Base-by-base conservation (phyloP, 2,888 invertebrate genomes). In the Calephelis perditalis region DNA sequence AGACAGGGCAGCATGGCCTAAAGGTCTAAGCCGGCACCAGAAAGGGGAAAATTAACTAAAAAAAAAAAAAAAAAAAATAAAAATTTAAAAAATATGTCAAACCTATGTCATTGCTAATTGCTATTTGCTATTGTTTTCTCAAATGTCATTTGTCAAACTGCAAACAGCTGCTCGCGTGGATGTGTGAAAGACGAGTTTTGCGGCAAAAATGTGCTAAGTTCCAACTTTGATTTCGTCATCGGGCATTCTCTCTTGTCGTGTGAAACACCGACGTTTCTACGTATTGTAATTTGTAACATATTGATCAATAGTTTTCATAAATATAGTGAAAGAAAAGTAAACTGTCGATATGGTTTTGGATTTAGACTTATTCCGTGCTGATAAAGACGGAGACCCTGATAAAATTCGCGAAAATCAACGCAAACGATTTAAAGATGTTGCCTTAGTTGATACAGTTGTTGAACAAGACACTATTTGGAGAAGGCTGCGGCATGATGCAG, bases 351-450 rank as follows among this genome's bases (percentile, higher is more conserved):
- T 99, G 99, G 99, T 99, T 67, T 91, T 99, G 60, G 99, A 99
- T 89, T 92, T 99, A 73, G 99, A 99, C 87, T 86, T 98, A 62
- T 99, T 99, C 81, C 96, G 99, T 60, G 93, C 94, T 15, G 99
- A 99, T 75, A 99, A 99, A 87, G 99, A 99, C 57, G 97, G 97
- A 59, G 94, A 98, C 82, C 97, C 98, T 4, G 95, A 97, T 56
- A 95, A 96, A 82, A 94, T 99, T 63, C 94, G 96, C 10, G 96
- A 98, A 74, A 99, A 98, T 79, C 99, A 99, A 81, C 94, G 92
- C 58, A 96, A 96, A 76, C 93, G 99, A 47, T 99, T 95, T 82
- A 98, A 99, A 91, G 98, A 99, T 92, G 95, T 97, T 8, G 92
- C 85, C 3, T 90, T 99, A 11, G 99, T 99, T 8, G 97, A 99